Conservation (phyloP, 2,113 vertebrate species). For the Pituophis catenifer region DNA sequence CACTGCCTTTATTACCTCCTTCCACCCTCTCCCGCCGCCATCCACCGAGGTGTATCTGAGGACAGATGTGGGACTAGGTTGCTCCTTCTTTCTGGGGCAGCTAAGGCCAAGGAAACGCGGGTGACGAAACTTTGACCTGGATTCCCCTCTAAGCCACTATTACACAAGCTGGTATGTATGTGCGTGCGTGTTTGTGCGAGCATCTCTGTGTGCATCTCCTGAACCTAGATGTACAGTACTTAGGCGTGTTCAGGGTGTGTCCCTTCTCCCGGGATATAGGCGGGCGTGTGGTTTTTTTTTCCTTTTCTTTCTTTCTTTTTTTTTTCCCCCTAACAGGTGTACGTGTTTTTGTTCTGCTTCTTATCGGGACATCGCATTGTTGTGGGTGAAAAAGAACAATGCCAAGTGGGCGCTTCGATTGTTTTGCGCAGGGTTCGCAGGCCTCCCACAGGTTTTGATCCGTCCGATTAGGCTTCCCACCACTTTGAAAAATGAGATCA, state of each 20-base stretch:
- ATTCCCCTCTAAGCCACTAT: background rate
- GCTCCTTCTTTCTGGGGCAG: background rate
- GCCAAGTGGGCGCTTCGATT: background rate
- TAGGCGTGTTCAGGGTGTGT: conserved; percentile 2
- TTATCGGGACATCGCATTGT: background rate
- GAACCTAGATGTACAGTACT: background rate
- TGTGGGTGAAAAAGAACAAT: conserved; percentile 19
- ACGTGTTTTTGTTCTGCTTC: background rate
- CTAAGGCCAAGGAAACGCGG: background rate
- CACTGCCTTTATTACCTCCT: background rate
- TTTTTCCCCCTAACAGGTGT: background rate
- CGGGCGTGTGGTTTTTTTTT: background rate
- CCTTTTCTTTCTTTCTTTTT: background rate
- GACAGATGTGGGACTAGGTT: background rate
- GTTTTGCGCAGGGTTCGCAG: background rate
- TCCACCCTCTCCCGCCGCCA: background rate
- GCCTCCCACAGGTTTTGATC: background rate
- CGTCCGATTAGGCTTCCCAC: background rate
- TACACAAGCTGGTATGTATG: background rate
- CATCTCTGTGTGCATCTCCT: background rate
- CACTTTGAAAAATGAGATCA: background rate
- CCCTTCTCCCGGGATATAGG: background rate
- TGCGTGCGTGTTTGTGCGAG: background rate
- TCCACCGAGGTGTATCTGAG: background rate
- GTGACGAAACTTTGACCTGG: conserved; percentile 11